These are phyloP conservation scores for Meteorus colon DNA, from an alignment of 2,888 invertebrate genomes.

Conservation along the genomic window DNA sequence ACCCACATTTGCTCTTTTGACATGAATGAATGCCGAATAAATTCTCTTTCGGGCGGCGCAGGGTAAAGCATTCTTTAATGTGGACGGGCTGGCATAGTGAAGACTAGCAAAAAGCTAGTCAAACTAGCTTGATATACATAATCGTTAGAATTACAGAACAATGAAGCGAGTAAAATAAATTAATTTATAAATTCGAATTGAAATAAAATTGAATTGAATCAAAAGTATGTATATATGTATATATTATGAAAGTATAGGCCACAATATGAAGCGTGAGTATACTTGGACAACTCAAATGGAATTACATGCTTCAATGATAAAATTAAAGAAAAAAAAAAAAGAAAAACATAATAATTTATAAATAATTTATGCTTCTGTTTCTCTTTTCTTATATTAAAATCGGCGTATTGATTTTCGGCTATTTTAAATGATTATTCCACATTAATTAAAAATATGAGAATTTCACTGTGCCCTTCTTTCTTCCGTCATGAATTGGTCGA, in stretches of 20 bases:
- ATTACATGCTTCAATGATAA: constrained; percentile 20
- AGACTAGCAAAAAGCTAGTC: constrained; percentile 68
- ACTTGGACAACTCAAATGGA: constrained; percentile 6
- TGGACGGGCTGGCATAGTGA: constrained; percentile 70
- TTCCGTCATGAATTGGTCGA: constrained; percentile 76
- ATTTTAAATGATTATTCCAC: constrained; percentile 44
- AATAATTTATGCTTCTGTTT: constrained; percentile 28
- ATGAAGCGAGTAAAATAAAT: background rate
- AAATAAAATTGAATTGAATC: constrained; percentile 48
- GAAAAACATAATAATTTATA: constrained; percentile 30
- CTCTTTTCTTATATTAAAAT: constrained; percentile 26
- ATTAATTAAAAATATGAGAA: constrained; percentile 40
- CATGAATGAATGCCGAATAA: background rate
- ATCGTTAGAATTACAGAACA: background rate
- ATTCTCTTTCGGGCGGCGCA: constrained; percentile 10
- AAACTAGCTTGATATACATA: constrained; percentile 58
- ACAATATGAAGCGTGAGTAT: constrained; percentile 27
- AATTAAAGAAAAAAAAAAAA: constrained; percentile 32
- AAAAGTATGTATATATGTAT: constrained; percentile 21
- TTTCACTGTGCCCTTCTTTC: constrained; percentile 74
- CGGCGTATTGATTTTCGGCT: constrained; percentile 28
- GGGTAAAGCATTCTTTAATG: constrained; percentile 50
- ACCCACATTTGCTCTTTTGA: background rate
- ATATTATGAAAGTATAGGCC: constrained; percentile 51
- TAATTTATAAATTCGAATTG: background rate